These are phyloP conservation scores for Odontomachus brunneus DNA, from an alignment of 1,140 invertebrate genomes.

Conservation along the genomic window DNA sequence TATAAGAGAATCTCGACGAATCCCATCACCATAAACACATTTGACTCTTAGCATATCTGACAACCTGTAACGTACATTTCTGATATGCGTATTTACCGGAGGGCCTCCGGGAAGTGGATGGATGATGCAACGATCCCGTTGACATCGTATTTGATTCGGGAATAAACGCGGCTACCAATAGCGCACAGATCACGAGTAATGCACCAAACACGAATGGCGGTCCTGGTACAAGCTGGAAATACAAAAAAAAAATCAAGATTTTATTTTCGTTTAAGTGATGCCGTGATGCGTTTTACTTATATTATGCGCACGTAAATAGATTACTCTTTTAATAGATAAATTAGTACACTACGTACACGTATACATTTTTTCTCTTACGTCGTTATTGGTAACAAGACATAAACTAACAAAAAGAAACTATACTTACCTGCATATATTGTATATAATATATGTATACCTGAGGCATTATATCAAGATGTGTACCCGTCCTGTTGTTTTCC, in stretches of 20 bases:
- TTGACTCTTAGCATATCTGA: conserved; percentile 81
- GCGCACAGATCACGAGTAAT: conserved; percentile 97
- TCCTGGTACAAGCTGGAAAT: conserved; percentile 95
- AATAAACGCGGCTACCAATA: conserved; percentile 96
- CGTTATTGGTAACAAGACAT: background rate
- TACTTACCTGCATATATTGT: conserved; percentile 48
- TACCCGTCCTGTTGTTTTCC: conserved; percentile 83
- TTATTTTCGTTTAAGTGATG: background rate
- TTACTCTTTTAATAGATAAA: background rate
- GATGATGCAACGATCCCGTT: conserved; percentile 84
- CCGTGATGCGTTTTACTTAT: background rate
- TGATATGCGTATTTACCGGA: conserved; percentile 86
- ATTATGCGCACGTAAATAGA: conserved; percentile 4
- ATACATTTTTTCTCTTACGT: background rate
- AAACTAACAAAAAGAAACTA: conserved; percentile 42
- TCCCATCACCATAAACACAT: conserved; percentile 83
- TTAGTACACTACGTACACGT: background rate
- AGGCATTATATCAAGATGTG: conserved; percentile 86
- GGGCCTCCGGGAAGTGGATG: conserved; percentile 84
- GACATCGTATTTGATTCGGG: conserved; percentile 89
- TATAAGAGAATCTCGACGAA: conserved; percentile 55
- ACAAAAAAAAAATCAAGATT: conserved; percentile 28
- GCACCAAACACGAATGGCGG: conserved; percentile 99
- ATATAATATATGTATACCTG: conserved; percentile 81
- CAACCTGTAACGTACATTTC: conserved; percentile 86